Evolutionary conservation across 2,113 vertebrate genomes (phyloP), one percentile per base, ranked within the genome.

Genomic region (Calonectris borealis): DNA sequence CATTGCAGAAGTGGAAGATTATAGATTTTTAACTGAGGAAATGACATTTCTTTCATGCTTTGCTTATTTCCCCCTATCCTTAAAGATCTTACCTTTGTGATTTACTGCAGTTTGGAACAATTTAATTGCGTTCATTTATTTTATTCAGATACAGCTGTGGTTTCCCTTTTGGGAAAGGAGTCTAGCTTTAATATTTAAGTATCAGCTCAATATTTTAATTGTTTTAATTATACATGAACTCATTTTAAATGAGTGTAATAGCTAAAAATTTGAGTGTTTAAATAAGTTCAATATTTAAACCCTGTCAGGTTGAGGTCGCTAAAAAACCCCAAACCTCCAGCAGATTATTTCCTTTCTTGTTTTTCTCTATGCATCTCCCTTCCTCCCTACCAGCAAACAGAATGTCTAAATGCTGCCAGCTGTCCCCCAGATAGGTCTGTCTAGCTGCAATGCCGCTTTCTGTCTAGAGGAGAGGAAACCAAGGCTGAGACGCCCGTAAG

Each of bases 181-280:
- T 48, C 46, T 40, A 51, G 49, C 62, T 93, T 83, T 21, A 94
- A 93, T 79, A 83, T 92, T 97, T 79, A 86, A 97, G 16, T 85
- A 95, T 86, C 71, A 65, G 62, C 64, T 96, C 89, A 94, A 84
- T 94, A 95, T 96, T 97, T 97, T 96, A 96, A 96, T 95, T 96
- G 72, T 42, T 78, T 94, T 83, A 94, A 95, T 96, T 97, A 94
- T 83, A 87, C 19, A 96, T 81, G 36, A 84, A 93, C 62, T 89
- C 64, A 80, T 80, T 95, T 94, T 80, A 95, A 95, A 68, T 6
- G 3, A 76, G 24, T 36, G 20, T 32, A 86, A 71, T 91, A 84
- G 62, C 87, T 94, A 86, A 95, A 95, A 96, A 65, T 57, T 40
- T 55, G 61, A 84, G 32, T 83, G 77, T 79, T 96, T 97, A 90